Evolutionary conservation across 2,113 vertebrate species (phyloP).

Genomic region (Etheostoma spectabile): DNA sequence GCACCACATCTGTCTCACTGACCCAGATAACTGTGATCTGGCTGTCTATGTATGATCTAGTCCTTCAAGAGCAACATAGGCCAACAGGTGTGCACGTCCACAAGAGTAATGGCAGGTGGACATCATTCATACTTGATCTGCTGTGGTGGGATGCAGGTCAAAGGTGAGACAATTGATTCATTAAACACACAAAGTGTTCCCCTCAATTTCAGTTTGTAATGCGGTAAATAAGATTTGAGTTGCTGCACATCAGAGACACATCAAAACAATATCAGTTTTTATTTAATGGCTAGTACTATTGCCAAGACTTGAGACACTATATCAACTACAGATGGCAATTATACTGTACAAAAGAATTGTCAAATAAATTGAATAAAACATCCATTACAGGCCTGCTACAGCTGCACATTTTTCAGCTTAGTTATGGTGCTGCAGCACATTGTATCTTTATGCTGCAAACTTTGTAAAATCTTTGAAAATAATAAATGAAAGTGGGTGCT

Average conservation of each 20-base stretch:
- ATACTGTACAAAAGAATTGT: background rate
- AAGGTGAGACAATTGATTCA: background rate
- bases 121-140: background rate
- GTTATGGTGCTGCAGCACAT: background rate
- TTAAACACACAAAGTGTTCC: conserved; percentile 1
- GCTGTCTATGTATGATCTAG: background rate
- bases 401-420: background rate
- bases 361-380: background rate
- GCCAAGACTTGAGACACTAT: background rate
- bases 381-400: background rate
- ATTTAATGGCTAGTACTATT: background rate
- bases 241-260: background rate
- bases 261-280: background rate
- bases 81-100: conserved; percentile 43
- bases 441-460: background rate
- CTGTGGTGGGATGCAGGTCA: background rate
- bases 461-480: background rate
- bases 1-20: background rate
- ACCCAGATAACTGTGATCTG: background rate
- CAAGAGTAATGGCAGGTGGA: background rate
- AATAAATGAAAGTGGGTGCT: background rate
- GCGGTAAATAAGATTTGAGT: background rate
- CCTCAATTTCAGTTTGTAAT: background rate
- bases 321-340: background rate
- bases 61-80: background rate